These are phyloP conservation scores for Gnathochromis pfefferi DNA, from an alignment of 2,113 vertebrate genomes.

Conservation along the genomic window DNA sequence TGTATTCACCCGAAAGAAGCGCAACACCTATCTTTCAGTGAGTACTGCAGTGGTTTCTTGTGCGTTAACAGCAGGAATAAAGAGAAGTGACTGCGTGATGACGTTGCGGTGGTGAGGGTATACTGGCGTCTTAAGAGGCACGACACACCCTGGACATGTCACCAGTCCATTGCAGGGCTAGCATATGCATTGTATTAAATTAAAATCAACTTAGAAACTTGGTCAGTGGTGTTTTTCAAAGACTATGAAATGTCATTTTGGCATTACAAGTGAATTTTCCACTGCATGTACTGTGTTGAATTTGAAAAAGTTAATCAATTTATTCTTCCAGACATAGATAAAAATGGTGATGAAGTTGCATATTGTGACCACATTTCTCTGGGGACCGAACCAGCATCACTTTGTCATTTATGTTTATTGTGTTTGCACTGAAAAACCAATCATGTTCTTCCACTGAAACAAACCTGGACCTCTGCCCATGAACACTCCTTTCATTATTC, in stretches of 20 bases:
- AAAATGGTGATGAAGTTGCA: background rate
- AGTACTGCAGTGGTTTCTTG: background rate
- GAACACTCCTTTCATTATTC: slow-evolving; percentile 56
- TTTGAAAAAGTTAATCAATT: background rate
- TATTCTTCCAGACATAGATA: background rate
- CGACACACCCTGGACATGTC: background rate
- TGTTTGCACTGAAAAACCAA: background rate
- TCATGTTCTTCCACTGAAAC: background rate
- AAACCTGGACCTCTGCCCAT: slow-evolving; percentile 41
- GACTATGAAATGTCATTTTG: background rate
- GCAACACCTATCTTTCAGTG: background rate
- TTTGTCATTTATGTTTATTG: background rate
- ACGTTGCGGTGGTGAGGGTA: background rate
- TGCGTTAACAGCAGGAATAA: fast-evolving
- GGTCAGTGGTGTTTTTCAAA: background rate
- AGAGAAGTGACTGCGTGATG: background rate
- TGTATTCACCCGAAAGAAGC: background rate
- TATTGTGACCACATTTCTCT: background rate
- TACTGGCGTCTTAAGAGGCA: background rate
- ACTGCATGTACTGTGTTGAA: background rate
- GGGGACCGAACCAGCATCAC: background rate
- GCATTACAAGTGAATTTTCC: background rate
- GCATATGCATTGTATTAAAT: background rate
- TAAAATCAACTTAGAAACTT: background rate
- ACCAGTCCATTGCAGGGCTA: background rate